Evolutionary conservation across 2,888 invertebrate species (phyloP).

Genomic region (Brenthis daphne): DNA sequence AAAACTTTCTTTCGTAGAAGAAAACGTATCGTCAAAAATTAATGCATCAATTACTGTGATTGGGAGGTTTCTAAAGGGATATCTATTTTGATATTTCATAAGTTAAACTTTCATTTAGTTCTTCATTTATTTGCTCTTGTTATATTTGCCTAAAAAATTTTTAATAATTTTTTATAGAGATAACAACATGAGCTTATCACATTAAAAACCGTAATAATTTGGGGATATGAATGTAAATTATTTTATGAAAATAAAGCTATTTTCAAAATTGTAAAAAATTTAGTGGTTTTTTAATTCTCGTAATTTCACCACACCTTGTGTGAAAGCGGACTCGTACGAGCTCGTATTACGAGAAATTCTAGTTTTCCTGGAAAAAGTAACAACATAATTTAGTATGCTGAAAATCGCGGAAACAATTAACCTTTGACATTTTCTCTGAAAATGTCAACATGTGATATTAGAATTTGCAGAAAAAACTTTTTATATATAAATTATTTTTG

Average conservation of each 20-base stretch:
- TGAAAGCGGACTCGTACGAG: conserved; percentile 11
- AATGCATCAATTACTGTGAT: conserved; percentile 50
- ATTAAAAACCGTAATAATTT: no score
- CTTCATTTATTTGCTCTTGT: no score
- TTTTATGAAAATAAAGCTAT: no score
- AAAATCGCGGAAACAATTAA: conserved; percentile 1
- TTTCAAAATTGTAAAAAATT: no score
- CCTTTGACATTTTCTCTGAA: neutral
- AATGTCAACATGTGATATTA: neutral
- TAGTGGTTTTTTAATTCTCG: neutral
- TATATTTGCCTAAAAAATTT: no score
- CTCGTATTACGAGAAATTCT: conserved; percentile 19
- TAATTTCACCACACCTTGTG: neutral
- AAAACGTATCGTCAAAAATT: conserved; percentile 52
- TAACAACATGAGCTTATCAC: no score
- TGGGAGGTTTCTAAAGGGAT: conserved; percentile 43
- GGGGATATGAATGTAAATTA: no score
- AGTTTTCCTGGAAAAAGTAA: conserved; percentile 19
- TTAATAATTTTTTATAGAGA: no score
- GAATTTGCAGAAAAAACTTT: no score
- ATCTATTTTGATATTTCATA: conserved; percentile 5
- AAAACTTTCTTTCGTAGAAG: conserved; percentile 53
- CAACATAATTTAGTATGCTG: neutral
- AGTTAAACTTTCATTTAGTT: neutral
- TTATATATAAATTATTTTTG: no score